Evolutionary conservation across 2,888 invertebrate genomes (phyloP), one percentile per base, ranked within the genome.

Genomic region (Drosophila anomalata): DNA sequence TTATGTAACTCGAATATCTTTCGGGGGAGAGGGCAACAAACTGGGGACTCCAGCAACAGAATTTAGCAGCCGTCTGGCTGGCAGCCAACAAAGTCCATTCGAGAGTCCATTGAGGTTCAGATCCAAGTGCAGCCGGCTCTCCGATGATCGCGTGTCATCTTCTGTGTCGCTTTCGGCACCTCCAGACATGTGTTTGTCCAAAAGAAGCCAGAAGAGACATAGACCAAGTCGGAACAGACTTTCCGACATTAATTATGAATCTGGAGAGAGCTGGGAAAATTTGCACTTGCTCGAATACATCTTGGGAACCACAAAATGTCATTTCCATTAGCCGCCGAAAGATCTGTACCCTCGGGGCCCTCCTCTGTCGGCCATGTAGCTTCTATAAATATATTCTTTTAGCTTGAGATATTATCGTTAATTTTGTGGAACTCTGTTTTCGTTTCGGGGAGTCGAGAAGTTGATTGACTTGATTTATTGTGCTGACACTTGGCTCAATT

Each of bases 261-360:
- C 76, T 76, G 47, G 41, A 71, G 65, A 52, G 83, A 68, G 66
- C 47, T 75, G 46, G 52, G 54, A 73, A 76, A 79, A 54, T 69
- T 79, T 63, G 73, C 86, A 88, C 86, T 77, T 70, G 63, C 58
- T 72, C 53, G 50, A 48, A 65, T 46, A 61, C 52, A 53, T 55
- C 61, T 77, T 63, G 47, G 29, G 59, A 67, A 68, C 84, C 84
- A 87, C 78, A 78, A 73, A 77, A 60, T 84, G 87, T 88, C 87
- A 76, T 78, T 78, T 85, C 84, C 88, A 85, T 85, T 87, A 88
- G 84, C 76, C 53, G 53, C 69, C 81, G 72, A 73, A 81, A 69
- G 53, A 53, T 17, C 56, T 29, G 22, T 59, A 6, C 36, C 24
- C 26, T 11, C 39, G 31, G 44, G n/a, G 29, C 17, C 22, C 36